Percentiles rank a stretch among this genome's conserved stretches.
These are phyloP conservation scores for Pandion haliaetus DNA, from an alignment of 2,113 vertebrate species.

Conservation along the genomic window DNA sequence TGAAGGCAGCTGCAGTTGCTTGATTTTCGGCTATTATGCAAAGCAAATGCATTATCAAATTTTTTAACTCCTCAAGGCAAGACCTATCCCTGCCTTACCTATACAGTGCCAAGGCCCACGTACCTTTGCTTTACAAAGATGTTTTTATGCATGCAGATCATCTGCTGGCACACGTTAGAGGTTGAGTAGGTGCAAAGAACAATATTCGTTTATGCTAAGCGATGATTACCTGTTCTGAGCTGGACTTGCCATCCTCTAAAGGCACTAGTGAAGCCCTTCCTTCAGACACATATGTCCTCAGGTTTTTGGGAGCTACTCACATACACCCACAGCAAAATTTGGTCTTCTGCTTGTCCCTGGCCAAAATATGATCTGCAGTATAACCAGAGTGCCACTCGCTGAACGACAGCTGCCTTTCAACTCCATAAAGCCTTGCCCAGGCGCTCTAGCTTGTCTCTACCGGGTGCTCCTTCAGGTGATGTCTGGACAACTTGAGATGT, in stretches of 20 bases:
- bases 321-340: not conserved
- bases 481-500: not conserved
- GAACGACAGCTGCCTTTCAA: not conserved
- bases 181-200: not conserved
- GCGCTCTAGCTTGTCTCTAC: rapidly evolving
- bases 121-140: not conserved
- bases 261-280: not conserved
- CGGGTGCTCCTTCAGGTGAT: rapidly evolving
- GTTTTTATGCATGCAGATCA: not conserved
- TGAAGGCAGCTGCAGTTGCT: not conserved
- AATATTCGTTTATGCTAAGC: not conserved
- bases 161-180: not conserved
- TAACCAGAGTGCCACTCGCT: not conserved
- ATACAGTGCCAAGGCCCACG: not conserved
- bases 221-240: not conserved
- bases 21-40: not conserved
- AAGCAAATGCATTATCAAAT: not conserved
- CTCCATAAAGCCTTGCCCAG: not conserved
- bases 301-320: not conserved
- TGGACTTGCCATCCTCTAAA: not conserved
- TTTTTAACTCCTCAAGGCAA: not conserved
- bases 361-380: not conserved
- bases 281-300: not conserved
- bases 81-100: not conserved
- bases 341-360: not conserved